Base-by-base conservation (phyloP, 2,888 invertebrate species). In the Brachyptera risi region DNA sequence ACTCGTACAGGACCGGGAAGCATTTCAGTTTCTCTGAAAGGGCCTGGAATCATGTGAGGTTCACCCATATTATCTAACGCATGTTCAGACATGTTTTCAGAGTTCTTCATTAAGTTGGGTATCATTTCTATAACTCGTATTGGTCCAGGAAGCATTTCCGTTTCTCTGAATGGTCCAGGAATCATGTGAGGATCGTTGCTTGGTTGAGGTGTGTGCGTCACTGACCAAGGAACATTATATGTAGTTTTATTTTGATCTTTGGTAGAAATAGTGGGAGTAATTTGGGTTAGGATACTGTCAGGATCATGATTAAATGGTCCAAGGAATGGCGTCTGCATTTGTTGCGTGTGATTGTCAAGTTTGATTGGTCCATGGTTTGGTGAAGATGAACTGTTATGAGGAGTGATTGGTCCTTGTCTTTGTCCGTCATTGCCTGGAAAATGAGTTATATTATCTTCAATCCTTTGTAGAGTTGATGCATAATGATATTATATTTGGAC, bases 321-420 rank as follows among this genome's bases (percentile, higher is more conserved):
- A 15, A 60, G 44, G 17, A 40, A 31, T 7, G 63, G 62, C 13
- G 61, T 61, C 11, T 60, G 62, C 56, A 62, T 62, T 13, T 38
- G 27, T n/a, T 50, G 58, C 31, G 54, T 31, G n/a, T 49, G 50
- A 24, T 27, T n/a, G 26, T 40, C 31, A 3, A 57, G 37, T 51
- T 7, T 60, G 37, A 51, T 26, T 59, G 54, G 59, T 59, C 59
- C 51, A 44, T 21, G 42, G 19, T 9, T 26, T n/a, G 50, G 26
- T 60, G 60, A 35, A 37, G 54, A 54, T 35, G 35, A 37, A 23
- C 17, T 17, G 35, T 54, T 35, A 47, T 21, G 24, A 7, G 60
- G 24, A 21, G 21, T 21, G 47, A 17, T 24, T 56, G 44, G 58
- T 38, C 31, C 50, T 11, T 42, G 42, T 37, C 31, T 50, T 21